These are phyloP conservation scores for Antedon mediterranea DNA, from an alignment of 53 echinoderm and acorn worm genomes.

Conservation along the genomic window DNA sequence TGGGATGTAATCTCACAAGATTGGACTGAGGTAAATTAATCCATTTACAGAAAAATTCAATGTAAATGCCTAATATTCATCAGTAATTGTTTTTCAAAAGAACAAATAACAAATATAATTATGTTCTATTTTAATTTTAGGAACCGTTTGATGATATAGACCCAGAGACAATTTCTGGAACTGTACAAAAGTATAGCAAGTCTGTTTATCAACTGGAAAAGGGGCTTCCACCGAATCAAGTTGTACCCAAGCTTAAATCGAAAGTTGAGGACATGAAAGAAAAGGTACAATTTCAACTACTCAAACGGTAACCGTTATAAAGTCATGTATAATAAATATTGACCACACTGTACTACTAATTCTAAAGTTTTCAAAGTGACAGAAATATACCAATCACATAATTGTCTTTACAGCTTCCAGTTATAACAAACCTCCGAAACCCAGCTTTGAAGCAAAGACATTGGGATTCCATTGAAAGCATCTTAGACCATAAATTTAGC, in stretches of 20 bases:
- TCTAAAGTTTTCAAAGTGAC: too few relatives aligned
- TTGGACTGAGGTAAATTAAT: slow-evolving; percentile 71
- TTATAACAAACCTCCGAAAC: slow-evolving; percentile 88
- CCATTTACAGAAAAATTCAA: too few relatives aligned
- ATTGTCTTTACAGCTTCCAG: slow-evolving; percentile 66
- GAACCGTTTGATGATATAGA: slow-evolving; percentile 64
- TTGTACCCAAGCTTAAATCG: slow-evolving; percentile 91
- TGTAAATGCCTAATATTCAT: too few relatives aligned
- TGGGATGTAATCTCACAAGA: slow-evolving; percentile 65
- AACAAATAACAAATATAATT: too few relatives aligned
- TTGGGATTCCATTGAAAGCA: slow-evolving; percentile 88
- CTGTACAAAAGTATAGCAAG: slow-evolving; percentile 75
- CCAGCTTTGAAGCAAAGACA: slow-evolving; percentile 89
- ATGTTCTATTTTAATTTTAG: background rate
- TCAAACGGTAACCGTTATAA: background rate
- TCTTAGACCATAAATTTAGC: slow-evolving; percentile 72
- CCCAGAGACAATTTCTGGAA: slow-evolving; percentile 51
- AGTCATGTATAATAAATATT: too few relatives aligned
- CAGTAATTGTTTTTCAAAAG: too few relatives aligned
- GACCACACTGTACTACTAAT: too few relatives aligned
- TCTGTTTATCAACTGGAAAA: slow-evolving; percentile 93
- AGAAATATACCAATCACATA: too few relatives aligned
- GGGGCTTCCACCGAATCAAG: slow-evolving; percentile 92
- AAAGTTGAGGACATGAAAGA: slow-evolving; percentile 91
- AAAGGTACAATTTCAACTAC: slow-evolving; percentile 46